Conservation (phyloP, 2,888 invertebrate genomes). For the Poecilus cupreus region DNA sequence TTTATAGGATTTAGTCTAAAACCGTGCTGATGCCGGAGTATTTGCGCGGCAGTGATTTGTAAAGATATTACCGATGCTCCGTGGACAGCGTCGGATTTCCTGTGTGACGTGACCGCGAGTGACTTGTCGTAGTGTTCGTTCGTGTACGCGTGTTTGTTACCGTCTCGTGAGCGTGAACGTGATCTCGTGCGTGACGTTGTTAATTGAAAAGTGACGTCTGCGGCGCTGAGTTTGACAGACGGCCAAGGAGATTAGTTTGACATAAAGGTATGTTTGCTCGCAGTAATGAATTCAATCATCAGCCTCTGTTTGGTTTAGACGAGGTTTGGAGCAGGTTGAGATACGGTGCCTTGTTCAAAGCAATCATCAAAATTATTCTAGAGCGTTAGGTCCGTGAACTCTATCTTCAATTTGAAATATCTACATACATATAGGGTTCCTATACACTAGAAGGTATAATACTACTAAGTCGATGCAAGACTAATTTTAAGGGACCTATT, state of each 20-base stretch:
- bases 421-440: too few relatives aligned
- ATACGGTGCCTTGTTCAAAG: too few relatives aligned
- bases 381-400: too few relatives aligned
- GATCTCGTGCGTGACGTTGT: background rate
- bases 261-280: slow-evolving; percentile 29
- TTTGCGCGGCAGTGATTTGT: slow-evolving; percentile 71
- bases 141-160: background rate
- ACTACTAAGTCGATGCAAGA: too few relatives aligned
- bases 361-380: too few relatives aligned
- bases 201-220: slow-evolving; percentile 11
- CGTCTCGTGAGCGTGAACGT: too few relatives aligned
- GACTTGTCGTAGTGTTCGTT: background rate
- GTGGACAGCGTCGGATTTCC: slow-evolving; percentile 15
- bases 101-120: background rate
- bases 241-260: slow-evolving; percentile 14
- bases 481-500: too few relatives aligned
- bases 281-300: background rate
- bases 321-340: too few relatives aligned
- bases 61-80: slow-evolving; percentile 56
- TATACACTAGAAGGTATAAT: too few relatives aligned
- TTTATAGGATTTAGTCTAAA: slow-evolving; percentile 74
- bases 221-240: background rate
- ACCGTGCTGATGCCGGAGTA: slow-evolving; percentile 68
- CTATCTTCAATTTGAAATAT: too few relatives aligned
- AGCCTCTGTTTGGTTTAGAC: too few relatives aligned